Conservation (phyloP, 1,140 invertebrate species). For the Nomia melanderi region DNA sequence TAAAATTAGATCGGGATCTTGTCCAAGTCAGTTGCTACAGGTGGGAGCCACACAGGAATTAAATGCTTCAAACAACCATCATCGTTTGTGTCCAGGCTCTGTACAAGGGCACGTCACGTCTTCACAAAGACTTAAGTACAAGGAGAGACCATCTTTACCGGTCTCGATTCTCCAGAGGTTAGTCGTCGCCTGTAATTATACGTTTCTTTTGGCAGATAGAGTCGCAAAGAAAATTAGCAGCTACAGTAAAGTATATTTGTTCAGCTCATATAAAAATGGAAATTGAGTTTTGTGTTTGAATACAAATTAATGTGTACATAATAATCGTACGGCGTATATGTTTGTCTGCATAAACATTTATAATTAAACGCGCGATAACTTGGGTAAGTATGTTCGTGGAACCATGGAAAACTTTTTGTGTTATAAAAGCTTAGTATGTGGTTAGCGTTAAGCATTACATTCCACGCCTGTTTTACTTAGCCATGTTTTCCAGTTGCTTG, state of each 20-base stretch:
- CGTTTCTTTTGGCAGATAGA: constrained; percentile 6
- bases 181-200: constrained; percentile 65
- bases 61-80: constrained; percentile 74
- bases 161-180: constrained; percentile 79
- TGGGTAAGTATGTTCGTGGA: constrained; percentile 44
- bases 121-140: constrained; percentile 81
- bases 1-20: constrained; percentile 91
- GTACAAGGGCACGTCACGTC: constrained; percentile 75
- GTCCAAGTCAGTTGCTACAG: constrained; percentile 92
- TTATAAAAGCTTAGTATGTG: constrained; percentile 21
- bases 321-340: constrained; percentile 17
- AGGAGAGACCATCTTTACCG: constrained; percentile 82
- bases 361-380: constrained; percentile 28
- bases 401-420: constrained; percentile 8
- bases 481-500: constrained; percentile 9
- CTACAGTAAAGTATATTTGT: constrained; percentile 22
- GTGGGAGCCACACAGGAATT: constrained; percentile 75
- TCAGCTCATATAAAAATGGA: constrained; percentile 19
- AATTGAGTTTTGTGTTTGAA: constrained; percentile 19
- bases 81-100: constrained; percentile 76
- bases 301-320: constrained; percentile 15
- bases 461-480: constrained; percentile 22
- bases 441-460: constrained; percentile 26
- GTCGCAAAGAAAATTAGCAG: neutral
- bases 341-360: constrained; percentile 31